These are phyloP conservation scores for Ylistrum balloti DNA, from an alignment of 1,140 invertebrate genomes.

Conservation along the genomic window DNA sequence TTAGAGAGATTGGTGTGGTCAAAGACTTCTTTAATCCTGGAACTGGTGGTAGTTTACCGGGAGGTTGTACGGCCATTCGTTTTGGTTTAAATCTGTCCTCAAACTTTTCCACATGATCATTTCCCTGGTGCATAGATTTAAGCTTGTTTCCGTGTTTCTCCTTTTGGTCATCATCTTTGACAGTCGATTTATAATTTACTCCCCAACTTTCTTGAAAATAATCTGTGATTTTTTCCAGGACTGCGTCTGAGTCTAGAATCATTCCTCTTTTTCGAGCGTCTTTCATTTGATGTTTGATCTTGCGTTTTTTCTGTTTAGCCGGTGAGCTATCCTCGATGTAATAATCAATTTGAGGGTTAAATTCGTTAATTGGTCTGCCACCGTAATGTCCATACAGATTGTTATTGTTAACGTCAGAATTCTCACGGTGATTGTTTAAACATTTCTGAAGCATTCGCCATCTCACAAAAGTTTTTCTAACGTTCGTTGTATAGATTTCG, in stretches of 20 bases:
- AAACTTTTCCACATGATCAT: not conserved
- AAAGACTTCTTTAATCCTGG: not conserved
- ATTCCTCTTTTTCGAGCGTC: conserved; percentile 54
- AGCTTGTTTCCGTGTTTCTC: not conserved
- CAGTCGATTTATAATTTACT: conserved; percentile 54
- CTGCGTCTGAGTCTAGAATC: conserved; percentile 55
- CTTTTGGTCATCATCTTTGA: conserved; percentile 34
- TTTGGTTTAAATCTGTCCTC: not conserved
- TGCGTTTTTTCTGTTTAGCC: conserved; percentile 47
- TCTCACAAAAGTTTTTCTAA: conserved; percentile 50
- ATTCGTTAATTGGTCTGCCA: conserved; percentile 53
- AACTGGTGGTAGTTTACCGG: not conserved
- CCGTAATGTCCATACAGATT: conserved; percentile 59
- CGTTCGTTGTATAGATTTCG: conserved; percentile 45
- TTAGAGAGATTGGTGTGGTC: not conserved
- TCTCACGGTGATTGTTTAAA: conserved; percentile 51
- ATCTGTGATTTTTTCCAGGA: conserved; percentile 55
- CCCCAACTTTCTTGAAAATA: conserved; percentile 56
- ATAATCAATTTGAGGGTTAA: conserved; percentile 55
- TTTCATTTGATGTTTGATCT: conserved; percentile 52
- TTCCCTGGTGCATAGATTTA: not conserved
- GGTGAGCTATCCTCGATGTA: conserved; percentile 56
- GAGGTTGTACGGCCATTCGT: not conserved
- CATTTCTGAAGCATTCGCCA: conserved; percentile 59
- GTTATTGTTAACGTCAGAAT: not conserved